Evolutionary conservation across 64 coral and sea anemone genomes (phyloP), one percentile per base, ranked within the genome.

Genomic region (Cladopsammia gracilis): DNA sequence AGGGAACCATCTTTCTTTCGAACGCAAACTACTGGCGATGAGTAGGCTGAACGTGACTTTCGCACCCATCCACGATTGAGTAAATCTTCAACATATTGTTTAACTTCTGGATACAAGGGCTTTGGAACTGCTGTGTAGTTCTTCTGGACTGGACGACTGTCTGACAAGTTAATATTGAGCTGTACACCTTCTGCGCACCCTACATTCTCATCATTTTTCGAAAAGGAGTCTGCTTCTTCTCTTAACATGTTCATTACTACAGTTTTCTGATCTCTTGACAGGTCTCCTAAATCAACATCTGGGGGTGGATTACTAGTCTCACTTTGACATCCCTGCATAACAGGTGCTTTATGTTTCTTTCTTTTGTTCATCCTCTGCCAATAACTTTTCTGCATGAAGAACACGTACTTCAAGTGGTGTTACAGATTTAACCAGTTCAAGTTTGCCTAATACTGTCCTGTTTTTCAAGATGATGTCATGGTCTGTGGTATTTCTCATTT

Each of bases 361-460:
- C 20, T 18, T n/a, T 56, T 2, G 66, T 18, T 67, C 62, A 53
- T 10, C 43, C 64, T 73, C 53, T 14, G 10, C 70, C 11, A 54
- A 85, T 48, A 42, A 19, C 15, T 85, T 11, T 19, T 88, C 56
- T 19, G 53, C 76, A 58, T 5, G 76, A 79, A 15, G 10, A 74
- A 10, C 52, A 34, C 25, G 73, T 58, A 73, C 70, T 70, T 87
- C 85, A 22, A 73, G 85, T 49, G 85, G 85, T 42, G 85, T 72
- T 18, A 87, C 85, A 87, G 85, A 87, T 74, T 75, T 88, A 5
- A 88, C 70, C 73, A 62, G 42, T 47, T 88, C 22, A 57, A 88
- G 86, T 15, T 70, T 58, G 25, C 86, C 71, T 62, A 75, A 43
- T 10, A 58, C 15, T 60, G 86, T 88, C 71, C 72, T 75, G 7